phyloP scores from a whole-genome alignment of 2,797 vertebrate species.

The Centroberyx gerrardi region DNA sequence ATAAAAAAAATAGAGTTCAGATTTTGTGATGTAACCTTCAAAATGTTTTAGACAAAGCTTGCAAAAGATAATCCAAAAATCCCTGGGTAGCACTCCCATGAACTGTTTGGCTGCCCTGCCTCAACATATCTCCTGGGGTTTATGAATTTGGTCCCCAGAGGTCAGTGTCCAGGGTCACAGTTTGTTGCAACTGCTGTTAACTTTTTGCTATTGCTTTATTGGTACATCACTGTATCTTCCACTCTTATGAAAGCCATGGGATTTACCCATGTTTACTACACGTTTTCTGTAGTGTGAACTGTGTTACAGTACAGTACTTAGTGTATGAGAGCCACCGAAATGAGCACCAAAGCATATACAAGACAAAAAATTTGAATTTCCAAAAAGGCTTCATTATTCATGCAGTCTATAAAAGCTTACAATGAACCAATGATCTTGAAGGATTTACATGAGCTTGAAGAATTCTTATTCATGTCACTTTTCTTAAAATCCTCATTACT shows the following conservation, averaged over 20 bases:
- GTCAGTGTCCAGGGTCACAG: conserved; percentile 15
- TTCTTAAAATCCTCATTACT: neutral
- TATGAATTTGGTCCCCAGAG: conserved; percentile 30
- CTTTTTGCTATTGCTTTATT: no score
- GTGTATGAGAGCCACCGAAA: no score
- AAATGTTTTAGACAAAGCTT: conserved; percentile 40
- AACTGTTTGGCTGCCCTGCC: conserved; percentile 2
- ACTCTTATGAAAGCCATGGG: no score
- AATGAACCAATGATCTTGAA: no score
- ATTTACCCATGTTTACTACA: no score
- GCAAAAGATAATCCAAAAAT: conserved; percentile 47
- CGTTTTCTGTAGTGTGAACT: neutral
- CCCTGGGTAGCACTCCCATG: conserved; percentile 20
- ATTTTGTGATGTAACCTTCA: conserved; percentile 27
- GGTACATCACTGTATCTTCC: no score
- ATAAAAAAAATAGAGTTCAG: neutral
- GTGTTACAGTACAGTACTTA: neutral
- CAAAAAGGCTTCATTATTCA: no score
- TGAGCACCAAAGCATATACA: no score
- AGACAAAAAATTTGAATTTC: no score
- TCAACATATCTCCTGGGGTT: conserved; percentile 28
- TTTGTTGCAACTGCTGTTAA: conserved; percentile 1
- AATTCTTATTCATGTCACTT: neutral
- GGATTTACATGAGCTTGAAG: neutral
- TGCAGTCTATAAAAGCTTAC: no score